Evolutionary conservation across 2,113 vertebrate species (phyloP).

Genomic region (Chrysochloris asiatica): DNA sequence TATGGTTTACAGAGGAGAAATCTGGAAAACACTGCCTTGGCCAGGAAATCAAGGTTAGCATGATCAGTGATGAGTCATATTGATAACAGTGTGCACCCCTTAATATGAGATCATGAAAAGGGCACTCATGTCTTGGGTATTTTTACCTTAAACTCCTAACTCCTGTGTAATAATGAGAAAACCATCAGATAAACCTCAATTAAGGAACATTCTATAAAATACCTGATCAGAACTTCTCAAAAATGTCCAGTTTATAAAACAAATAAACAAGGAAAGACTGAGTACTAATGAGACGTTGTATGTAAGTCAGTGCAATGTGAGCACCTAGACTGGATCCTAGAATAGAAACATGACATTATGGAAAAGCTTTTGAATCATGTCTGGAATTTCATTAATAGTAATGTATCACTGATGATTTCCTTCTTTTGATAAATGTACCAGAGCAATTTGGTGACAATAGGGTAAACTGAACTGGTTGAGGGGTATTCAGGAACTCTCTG

Average conservation of each 20-base stretch:
- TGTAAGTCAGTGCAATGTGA: neutral
- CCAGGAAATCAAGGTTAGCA: neutral
- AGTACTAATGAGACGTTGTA: neutral
- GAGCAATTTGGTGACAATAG: neutral
- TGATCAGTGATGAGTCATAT: neutral
- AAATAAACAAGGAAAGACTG: neutral
- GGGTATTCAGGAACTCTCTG: neutral
- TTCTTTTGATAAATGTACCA: neutral
- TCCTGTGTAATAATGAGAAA: neutral
- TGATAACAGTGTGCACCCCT: neutral
- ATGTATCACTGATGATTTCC: neutral
- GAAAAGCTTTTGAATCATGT: neutral
- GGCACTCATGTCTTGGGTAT: neutral
- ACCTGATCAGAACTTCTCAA: neutral
- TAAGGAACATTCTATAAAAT: neutral
- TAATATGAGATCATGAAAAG: neutral
- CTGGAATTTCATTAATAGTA: neutral
- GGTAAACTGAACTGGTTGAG: neutral
- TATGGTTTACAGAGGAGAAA: neutral
- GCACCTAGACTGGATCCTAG: neutral
- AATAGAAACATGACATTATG: neutral
- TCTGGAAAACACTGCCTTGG: neutral
- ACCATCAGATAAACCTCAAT: neutral
- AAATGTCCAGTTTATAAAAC: neutral
- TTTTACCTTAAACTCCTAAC: neutral